Base-by-base conservation (phyloP, 2,113 vertebrate genomes). In the Chaenocephalus aceratus region DNA sequence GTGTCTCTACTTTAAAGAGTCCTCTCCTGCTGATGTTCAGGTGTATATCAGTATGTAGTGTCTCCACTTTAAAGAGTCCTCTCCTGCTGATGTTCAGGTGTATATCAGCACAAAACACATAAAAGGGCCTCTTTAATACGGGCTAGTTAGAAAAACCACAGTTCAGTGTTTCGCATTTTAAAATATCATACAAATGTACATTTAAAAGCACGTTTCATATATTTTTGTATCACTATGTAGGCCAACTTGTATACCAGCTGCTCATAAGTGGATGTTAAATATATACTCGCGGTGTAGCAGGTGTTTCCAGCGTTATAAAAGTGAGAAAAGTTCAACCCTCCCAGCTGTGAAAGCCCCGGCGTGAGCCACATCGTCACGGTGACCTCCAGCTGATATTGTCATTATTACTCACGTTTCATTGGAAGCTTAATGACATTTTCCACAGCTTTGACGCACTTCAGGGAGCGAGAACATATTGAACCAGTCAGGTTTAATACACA, bases 351-450 rank as follows among this genome's bases (percentile, higher is more conserved):
- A 75, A 81, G 53, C 30, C 30, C 30, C 30, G 3, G 30, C 30
- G 30, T 30, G 30, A 30, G 30, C 60, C 58, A 80, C 71, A 21
- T 14, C 30, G 15, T 78, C 56, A 52, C 54, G 30, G 30, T 36
- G 59, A 75, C 41, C 53, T 82, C 72, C 80, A 73, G 83, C 66
- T 86, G 80, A 89, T 86, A 86, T 78, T 72, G 88, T 72, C 79
- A 80, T 77, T 68, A 62, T 87, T 75, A 81, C 58, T 79, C 57
- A 3, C 7, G n/a, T 89, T 87, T 83, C 79, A 83, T 60, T 81
- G 30, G 75, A 80, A 45, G 83, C 73, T 83, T 88, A 83, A 85
- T 23, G 26, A 61, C 8, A 34, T 87, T 88, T 89, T 77, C 78
- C 74, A 53, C 64, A 78, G 70, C 72, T 72, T 69, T 71, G 75